Base-by-base conservation (phyloP, 2,888 invertebrate genomes). In the Trichacis sp. region DNA sequence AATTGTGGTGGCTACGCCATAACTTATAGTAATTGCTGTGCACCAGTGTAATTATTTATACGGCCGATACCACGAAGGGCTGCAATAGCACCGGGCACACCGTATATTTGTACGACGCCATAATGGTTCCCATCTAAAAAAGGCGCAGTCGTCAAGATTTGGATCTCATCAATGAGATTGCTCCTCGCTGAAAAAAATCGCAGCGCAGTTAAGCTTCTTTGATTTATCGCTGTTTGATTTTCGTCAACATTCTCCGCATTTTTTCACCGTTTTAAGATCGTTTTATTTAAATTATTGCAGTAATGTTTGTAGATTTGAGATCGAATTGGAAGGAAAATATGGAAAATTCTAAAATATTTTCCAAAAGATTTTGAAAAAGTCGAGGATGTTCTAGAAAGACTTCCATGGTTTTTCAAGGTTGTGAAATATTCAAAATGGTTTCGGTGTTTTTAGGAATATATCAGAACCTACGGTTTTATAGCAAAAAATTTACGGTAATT, bases 11-110 rank as follows among this genome's bases (percentile, higher is more conserved):
- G 83, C 82, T 80, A 74, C 78, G 76, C 83, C 77, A 82, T 84
- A 84, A 84, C 84, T 84, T 84, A 83, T 81, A 83, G 83, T 84
- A 83, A 84, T 84, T 82, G 84, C 83, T 79, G 77, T 78, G 79
- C 79, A 77, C 81, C 77, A 74, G 75, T 80, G 81, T 83, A 83
- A 84, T 83, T 83, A 84, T 83, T 84, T 84, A 84, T 83, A 82
- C 80, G 77, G 75, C 78, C 79, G 83, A 82, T 82, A 82, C 76
- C 77, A 73, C 73, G 72, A 74, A 72, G 74, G 76, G 71, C 71
- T 71, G 70, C 68, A 67, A 67, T 68, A 66, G 63, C 69, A 52
- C 45, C 49, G 56, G 64, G 58, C 42, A 47, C 63, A 51, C 57
- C 46, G 53, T 64, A 69, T 68, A 66, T 63, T 70, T 61, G 59